Evolutionary conservation across 2,888 invertebrate species (phyloP), one percentile per base, ranked within the genome.

Genomic region (Tyria jacobaeae): DNA sequence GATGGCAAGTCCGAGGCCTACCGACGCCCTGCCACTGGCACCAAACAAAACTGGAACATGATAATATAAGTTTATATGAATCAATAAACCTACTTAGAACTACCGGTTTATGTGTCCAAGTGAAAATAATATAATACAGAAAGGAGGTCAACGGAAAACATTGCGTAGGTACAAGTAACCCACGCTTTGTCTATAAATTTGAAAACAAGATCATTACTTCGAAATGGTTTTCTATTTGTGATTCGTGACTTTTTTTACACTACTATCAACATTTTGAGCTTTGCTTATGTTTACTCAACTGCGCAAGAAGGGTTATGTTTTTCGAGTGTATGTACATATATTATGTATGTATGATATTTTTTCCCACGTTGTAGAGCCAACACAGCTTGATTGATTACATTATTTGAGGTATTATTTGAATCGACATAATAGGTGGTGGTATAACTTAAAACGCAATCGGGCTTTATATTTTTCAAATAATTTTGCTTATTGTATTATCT

Each of bases 111-210:
- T 3, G 35, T 35, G 24, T 41, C 3, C 35, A 51, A 34, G 34
- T 35, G 21, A 51, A 21, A 35, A 34, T 34, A 51, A 50, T 50
- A 17, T 50, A 6, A 34, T 44, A 31, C 17, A 34, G 34, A 35
- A 35, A 51, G 35, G 21, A 51, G 51, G 35, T 9, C 24, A 51
- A 35, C 35, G 24, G 21, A 24, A 51, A 44, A 34, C 34, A 39
- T 31, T 48, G 24, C 25, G 56, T 51, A n/a, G n/a, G n/a, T n/a
- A 56, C 56, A 41, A 44, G 21, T 25, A 44, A 51, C 61, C 50
- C 27, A 55, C 44, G 21, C 39, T 54, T 31, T 37, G 27, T 31
- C 48, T 24, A 35, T 51, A 35, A 51, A 51, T 35, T 51, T 35
- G 3, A 35, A 51, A 35, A 35, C 51, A 35, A 35, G 35, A 24